Evolutionary conservation across 2,888 invertebrate species (phyloP), one percentile per base, ranked within the genome.

Genomic region (Nipponacmea schrenckii): DNA sequence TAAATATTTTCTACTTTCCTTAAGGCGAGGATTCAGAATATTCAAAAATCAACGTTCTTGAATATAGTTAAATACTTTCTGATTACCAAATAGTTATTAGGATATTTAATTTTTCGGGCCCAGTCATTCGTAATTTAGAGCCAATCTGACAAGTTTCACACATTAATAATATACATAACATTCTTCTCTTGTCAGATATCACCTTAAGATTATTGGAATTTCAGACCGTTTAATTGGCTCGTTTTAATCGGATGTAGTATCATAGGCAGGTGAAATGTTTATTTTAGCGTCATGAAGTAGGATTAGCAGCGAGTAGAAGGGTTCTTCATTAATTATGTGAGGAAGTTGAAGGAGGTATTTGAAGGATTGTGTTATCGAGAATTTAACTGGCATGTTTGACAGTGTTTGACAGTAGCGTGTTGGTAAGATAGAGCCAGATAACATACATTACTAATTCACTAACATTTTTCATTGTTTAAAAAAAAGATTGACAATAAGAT

Each of bases 361-460:
- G 56, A 56, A 24, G 56, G 56, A 56, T 56, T 56, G 20, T 56
- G 56, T 56, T 56, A 56, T 56, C 56, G 20, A 56, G 24, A 24
- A 56, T 56, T 56, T 8, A 56, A 56, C 56, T 56, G 56, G 20
- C 56, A 56, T 56, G 56, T 56, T 48, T 56, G 56, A 56, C 56
- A 56, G 17, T 20, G 56, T 56, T 56, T 56, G 56, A 56, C 56
- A 56, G 56, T 56, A 56, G 24, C 56, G 56, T 56, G 56, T 24
- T 56, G 24, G 56, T 10, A 12, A 24, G 56, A 2, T 56, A 24
- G 8, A 8, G 10, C 39, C 8, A 39, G 39, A 39, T 39, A 39
- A 39, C 39, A 39, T 39, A 39, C 39, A 39, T 39, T 39, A 39
- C 39, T 39, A 39, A 39, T 39, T 39, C 39, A 39, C 39, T 39